Percentiles rank a stretch among this genome's conserved stretches.
Evolutionary conservation across 2,113 vertebrate species (phyloP).

Genomic region (Protomyctophum bolini): DNA sequence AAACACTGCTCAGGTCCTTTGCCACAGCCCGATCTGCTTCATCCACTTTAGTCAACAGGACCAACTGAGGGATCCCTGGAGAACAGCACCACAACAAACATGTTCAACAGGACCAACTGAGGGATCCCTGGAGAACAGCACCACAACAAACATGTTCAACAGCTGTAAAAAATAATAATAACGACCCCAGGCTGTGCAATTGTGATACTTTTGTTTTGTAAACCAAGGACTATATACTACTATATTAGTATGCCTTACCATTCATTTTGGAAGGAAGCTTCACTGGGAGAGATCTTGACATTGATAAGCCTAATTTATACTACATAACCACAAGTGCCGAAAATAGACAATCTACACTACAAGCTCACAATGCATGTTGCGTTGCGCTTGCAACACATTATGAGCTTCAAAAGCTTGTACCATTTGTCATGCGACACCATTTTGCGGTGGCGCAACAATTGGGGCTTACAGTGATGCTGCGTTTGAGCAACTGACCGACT

Average conservation of each 20-base stretch:
- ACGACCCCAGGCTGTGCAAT: neutral
- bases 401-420: too few species aligned
- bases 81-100: neutral
- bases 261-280: too few species aligned
- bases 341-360: too few species aligned
- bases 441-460: neutral
- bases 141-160: neutral
- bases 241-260: too few species aligned
- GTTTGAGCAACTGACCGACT: slow-evolving; percentile 46
- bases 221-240: neutral
- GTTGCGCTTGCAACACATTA: too few species aligned
- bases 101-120: slow-evolving; percentile 44
- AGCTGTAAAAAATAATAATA: neutral
- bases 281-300: too few species aligned
- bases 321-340: too few species aligned
- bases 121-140: slow-evolving; percentile 41
- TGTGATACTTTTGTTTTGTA: too few species aligned
- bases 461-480: slow-evolving; percentile 37
- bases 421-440: too few species aligned
- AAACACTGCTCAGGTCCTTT: slow-evolving; percentile 41
- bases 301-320: too few species aligned
- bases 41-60: slow-evolving; percentile 61
- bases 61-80: slow-evolving; percentile 55
- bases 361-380: slow-evolving; percentile 20
- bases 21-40: slow-evolving; percentile 43